Percentiles rank a stretch among this genome's conserved stretches.
Conservation (phyloP, 2,888 invertebrate species). For the Itoplectis maculator region DNA sequence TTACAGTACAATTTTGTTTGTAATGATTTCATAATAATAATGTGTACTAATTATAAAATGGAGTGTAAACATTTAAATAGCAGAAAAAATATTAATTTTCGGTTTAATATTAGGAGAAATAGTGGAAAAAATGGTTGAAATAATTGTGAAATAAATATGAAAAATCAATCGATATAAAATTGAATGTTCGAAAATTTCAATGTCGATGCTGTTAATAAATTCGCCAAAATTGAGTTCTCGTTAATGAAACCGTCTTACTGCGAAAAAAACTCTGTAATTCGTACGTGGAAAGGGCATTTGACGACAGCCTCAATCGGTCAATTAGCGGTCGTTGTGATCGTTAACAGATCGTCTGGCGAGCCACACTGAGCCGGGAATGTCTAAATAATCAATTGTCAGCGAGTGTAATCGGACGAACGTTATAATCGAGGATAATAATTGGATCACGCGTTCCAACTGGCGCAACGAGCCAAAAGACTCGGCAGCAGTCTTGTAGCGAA, state of each 20-base stretch:
- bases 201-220: no score
- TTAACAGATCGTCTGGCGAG: slow-evolving; percentile 19
- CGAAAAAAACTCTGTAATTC: neutral
- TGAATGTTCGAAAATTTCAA: no score
- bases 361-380: neutral
- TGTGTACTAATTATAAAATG: no score
- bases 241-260: neutral
- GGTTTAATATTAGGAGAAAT: no score
- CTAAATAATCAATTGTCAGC: slow-evolving; percentile 37
- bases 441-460: neutral
- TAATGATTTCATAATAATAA: no score
- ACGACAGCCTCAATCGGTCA: slow-evolving; percentile 25
- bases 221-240: neutral
- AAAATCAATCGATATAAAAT: no score
- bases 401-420: slow-evolving; percentile 17
- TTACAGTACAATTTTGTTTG: no score
- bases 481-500: neutral
- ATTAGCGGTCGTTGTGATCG: slow-evolving; percentile 36
- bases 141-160: no score
- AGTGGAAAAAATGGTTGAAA: no score
- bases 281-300: slow-evolving; percentile 3
- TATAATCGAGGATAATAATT: slow-evolving; percentile 30
- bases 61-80: no score
- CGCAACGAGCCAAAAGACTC: neutral
- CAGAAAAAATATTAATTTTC: no score